Base-by-base conservation (phyloP, 2,888 invertebrate genomes). In the Melolontha melolontha region DNA sequence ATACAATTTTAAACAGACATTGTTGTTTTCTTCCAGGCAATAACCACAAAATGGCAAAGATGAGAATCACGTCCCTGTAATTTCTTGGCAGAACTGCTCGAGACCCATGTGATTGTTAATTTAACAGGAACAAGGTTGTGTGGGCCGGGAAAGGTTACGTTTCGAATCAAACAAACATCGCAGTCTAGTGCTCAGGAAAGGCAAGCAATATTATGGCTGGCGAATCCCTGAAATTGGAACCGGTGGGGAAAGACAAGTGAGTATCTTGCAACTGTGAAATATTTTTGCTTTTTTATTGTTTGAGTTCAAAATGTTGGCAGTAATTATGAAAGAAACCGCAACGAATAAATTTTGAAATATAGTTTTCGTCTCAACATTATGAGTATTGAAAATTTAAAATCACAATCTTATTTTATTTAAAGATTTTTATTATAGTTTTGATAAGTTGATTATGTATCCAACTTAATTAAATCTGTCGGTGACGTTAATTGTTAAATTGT, bases 221-320 rank as follows among this genome's bases (percentile, higher is more conserved):
- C 47, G 75, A 74, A 59, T 64, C 72, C 17, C 64, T 75, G 63
- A 73, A 74, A 54, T 62, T 75, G 49, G 72, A 72, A 64, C 74
- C 74, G 12, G 68, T 74, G 14, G 74, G 75, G 12, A 68, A 71
- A 34, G 72, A 68, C 62, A 74, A 75, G 75, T 75, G 66, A 74
- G 74, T 71, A 55, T 12, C 17, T 41, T 6, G 29, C 6, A 29
- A 6, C 29, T 29, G 8, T 34, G 8, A 34, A 34, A 34, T 34
- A 34, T 34, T 2, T 34, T 2, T 34, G 6, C 1, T 34, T 8
- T 34, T 8, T 22, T 34, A 5, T 34, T 34, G 6, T 34, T 34
- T 34, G 6, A 2, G 34, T 6, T 6, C 6, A 1, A 34, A 34
- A 34, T 34, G 34, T 34, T 34, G 34, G 34, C 34, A 34, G 10